Conservation (phyloP, 2,113 vertebrate genomes). For the Indicator maculatus region DNA sequence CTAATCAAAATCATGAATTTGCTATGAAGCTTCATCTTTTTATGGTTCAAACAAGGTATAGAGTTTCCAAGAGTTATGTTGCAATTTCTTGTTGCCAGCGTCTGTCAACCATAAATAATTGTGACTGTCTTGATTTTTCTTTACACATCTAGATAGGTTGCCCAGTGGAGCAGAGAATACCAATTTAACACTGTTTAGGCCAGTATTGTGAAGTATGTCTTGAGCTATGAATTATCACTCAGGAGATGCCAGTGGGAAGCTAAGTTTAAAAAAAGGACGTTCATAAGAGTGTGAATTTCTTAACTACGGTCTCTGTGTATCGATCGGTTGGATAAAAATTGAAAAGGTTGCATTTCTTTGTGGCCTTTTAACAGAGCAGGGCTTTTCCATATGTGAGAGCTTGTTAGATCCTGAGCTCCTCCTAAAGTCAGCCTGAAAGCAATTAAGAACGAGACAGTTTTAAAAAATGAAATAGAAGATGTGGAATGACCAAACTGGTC, state of each 20-base stretch:
- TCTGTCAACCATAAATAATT: conserved; percentile 69
- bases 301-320: not conserved
- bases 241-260: not conserved
- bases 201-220: conserved; percentile 39
- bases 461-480: not conserved
- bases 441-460: not conserved
- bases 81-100: conserved; percentile 41
- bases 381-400: not conserved
- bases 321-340: not conserved
- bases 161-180: conserved; percentile 56
- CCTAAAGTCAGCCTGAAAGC: not conserved
- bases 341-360: not conserved
- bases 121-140: conserved; percentile 43
- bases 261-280: conserved; percentile 14
- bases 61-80: conserved; percentile 31
- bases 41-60: conserved; percentile 25
- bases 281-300: conserved; percentile 10
- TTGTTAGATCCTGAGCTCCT: not conserved
- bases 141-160: conserved; percentile 33
- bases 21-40: conserved; percentile 47
- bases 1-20: conserved; percentile 46
- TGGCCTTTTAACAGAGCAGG: not conserved
- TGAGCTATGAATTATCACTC: conserved; percentile 29
- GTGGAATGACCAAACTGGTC: not conserved
- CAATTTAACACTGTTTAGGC: conserved; percentile 48